phyloP scores from a whole-genome alignment of 2,888 invertebrate species.

The Trileptium ribeirensis region DNA sequence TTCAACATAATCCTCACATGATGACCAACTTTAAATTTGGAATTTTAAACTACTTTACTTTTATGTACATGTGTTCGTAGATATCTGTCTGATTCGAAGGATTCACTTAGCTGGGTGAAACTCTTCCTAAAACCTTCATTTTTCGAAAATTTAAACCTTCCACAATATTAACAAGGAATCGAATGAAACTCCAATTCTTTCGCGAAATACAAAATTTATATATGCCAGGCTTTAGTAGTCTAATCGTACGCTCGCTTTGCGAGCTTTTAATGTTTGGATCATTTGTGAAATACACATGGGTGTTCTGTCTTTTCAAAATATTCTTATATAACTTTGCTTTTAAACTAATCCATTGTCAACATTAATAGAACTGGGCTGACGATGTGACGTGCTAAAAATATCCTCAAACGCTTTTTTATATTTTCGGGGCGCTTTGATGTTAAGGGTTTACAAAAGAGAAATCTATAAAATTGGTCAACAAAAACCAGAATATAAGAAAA shows the following conservation, averaged over 20 bases:
- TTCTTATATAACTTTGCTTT: not conserved
- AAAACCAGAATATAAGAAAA: not conserved
- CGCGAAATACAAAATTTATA: too few relatives aligned
- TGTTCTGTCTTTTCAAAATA: not conserved
- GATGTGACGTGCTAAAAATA: not conserved
- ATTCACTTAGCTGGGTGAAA: not conserved
- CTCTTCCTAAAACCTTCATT: too few relatives aligned
- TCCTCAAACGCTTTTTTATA: not conserved
- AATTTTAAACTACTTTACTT: too few relatives aligned
- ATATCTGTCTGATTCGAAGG: not conserved
- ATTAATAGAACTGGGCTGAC: not conserved
- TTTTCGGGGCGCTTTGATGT: not conserved
- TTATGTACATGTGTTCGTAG: not conserved
- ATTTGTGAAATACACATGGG: not conserved
- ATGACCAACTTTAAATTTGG: too few relatives aligned
- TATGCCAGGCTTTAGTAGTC: not conserved
- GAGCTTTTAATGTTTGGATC: too few relatives aligned
- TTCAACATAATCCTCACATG: too few relatives aligned
- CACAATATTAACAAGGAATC: not conserved
- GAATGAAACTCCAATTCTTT: not conserved
- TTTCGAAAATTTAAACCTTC: not conserved
- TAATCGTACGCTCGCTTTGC: too few relatives aligned
- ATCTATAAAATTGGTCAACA: not conserved
- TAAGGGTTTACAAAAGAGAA: not conserved
- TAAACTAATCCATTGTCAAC: not conserved